Conservation (phyloP, 2,113 vertebrate species). For the Leptobrachium leishanense region DNA sequence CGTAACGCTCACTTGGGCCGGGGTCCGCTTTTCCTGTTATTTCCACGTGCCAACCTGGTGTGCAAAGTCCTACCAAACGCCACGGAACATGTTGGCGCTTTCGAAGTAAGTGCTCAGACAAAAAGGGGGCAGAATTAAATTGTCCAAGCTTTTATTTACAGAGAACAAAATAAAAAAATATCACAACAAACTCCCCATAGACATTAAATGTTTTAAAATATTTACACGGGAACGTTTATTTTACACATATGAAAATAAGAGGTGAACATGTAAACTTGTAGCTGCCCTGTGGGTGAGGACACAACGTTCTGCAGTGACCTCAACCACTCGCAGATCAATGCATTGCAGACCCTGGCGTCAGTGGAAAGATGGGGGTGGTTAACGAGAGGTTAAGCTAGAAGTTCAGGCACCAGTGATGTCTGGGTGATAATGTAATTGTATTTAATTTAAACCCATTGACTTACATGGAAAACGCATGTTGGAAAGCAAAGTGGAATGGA, state of each 20-base stretch:
- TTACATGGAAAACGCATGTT: too few relatives aligned
- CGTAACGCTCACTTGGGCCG: too few relatives aligned
- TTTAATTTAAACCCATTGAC: too few relatives aligned
- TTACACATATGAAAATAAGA: slow-evolving; percentile 25
- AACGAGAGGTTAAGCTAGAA: too few relatives aligned
- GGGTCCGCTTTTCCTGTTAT: too few relatives aligned
- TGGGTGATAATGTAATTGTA: too few relatives aligned
- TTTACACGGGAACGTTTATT: slow-evolving; percentile 40
- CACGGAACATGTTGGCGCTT: too few relatives aligned
- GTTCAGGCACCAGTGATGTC: too few relatives aligned
- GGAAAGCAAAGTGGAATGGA: too few relatives aligned
- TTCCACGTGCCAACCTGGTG: too few relatives aligned
- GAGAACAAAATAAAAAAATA: slow-evolving; percentile 6
- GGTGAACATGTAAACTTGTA: slow-evolving; percentile 39
- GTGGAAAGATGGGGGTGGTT: too few relatives aligned
- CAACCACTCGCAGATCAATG: slow-evolving; percentile 12
- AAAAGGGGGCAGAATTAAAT: not conserved
- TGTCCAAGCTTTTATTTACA: slow-evolving; percentile 45
- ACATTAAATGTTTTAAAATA: slow-evolving; percentile 42
- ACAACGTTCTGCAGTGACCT: slow-evolving; percentile 15
- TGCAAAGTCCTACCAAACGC: too few relatives aligned
- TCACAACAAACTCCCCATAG: slow-evolving; percentile 10
- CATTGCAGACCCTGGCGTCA: slow-evolving; percentile 26
- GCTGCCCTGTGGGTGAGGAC: slow-evolving; percentile 30
- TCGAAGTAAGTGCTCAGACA: not conserved